Evolutionary conservation across 23 tunicate species (phyloP).

Genomic region (Styela clava): DNA sequence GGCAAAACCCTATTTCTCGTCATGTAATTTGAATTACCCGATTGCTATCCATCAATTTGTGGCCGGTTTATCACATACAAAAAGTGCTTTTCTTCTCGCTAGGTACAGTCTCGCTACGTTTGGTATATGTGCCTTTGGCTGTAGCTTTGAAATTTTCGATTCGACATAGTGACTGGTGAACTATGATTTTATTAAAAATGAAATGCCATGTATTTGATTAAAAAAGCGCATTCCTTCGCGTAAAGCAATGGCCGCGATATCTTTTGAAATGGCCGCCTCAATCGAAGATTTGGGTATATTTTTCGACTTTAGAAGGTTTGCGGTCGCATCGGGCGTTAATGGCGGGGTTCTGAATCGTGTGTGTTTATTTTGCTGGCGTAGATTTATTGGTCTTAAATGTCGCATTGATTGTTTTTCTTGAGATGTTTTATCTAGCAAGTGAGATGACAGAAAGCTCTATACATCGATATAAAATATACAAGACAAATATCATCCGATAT

Average conservation of each 20-base stretch:
- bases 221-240: background rate
- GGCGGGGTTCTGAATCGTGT: background rate
- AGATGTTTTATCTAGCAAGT: constrained; percentile 26
- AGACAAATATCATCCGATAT: background rate
- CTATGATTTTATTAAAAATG: too few species aligned
- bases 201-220: too few species aligned
- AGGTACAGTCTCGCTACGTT: too few species aligned
- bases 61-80: too few species aligned
- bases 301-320: background rate
- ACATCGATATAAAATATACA: background rate
- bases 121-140: too few species aligned
- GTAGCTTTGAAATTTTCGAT: too few species aligned
- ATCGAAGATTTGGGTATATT: background rate
- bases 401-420: constrained; percentile 25
- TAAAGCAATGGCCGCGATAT: background rate
- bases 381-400: constrained; percentile 27
- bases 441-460: constrained; percentile 13
- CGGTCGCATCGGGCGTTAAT: background rate
- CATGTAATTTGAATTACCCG: too few species aligned
- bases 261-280: background rate
- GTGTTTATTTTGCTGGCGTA: background rate
- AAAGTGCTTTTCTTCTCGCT: too few species aligned
- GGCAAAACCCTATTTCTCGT: too few species aligned
- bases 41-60: too few species aligned
- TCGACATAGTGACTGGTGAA: too few species aligned